Conservation (phyloP, 2,113 vertebrate genomes). For the Leucopternis melanops region DNA sequence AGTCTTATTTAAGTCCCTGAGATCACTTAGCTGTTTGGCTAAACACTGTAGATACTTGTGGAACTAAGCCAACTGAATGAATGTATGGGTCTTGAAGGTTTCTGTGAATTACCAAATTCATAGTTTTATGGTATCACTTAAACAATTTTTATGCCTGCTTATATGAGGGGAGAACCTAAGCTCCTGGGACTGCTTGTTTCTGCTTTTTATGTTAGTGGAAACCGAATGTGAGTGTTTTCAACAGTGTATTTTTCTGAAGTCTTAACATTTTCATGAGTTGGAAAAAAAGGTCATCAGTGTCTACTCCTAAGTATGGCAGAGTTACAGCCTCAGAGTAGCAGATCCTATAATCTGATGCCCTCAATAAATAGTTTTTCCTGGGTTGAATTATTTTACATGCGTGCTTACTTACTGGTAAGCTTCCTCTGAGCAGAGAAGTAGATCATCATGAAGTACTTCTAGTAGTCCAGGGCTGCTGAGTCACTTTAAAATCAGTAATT, state of each 20-base stretch:
- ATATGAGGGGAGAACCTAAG: no score
- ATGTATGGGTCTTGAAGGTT: background rate
- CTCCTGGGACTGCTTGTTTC: no score
- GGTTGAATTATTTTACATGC: background rate
- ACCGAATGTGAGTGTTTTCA: background rate
- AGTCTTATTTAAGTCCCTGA: background rate
- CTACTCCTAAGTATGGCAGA: background rate
- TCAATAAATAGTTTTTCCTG: background rate
- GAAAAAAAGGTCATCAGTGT: background rate
- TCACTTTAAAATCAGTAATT: background rate
- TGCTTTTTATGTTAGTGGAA: background rate
- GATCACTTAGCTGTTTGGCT: background rate
- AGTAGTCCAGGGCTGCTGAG: background rate
- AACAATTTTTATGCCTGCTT: no score
- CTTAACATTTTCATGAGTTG: background rate
- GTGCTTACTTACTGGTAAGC: background rate
- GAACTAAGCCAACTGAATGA: background rate
- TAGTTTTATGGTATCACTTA: no score
- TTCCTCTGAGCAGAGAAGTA: background rate
- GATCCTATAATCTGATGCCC: background rate
- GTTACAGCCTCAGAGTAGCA: background rate
- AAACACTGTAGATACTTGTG: background rate
- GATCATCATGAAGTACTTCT: background rate
- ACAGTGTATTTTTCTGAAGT: background rate
- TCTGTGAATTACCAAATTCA: background rate